Base-by-base conservation (phyloP, 2,888 invertebrate species). In the Drosophila limbata region DNA sequence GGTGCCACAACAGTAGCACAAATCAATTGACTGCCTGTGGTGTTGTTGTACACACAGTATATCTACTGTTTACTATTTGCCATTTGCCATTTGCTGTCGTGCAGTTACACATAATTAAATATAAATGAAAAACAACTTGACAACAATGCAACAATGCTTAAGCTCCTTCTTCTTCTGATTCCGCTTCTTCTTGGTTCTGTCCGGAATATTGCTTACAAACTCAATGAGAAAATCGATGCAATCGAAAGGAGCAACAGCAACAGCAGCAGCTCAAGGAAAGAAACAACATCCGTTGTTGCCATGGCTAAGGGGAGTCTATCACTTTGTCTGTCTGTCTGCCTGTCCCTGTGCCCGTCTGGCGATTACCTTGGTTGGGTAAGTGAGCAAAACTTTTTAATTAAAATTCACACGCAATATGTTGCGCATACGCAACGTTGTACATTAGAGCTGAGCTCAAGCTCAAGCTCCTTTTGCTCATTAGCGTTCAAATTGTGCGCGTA, bases 331-430 rank as follows among this genome's bases (percentile, higher is more conserved):
- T 11, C 39, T 45, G 48, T 39, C 50, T 15, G 37, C 33, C 39
- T 55, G 31, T 25, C 33, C 15, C 37, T 31, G 15, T 60, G 52
- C 50, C 69, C 57, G 55, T 42, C 33, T 39, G 39, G 50, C 69
- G 89, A 87, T 88, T 86, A 88, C 81, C 79, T 87, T 75, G 81
- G 78, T 62, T 48, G 65, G 67, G 70, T 73, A 81, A 88, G 88
- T 84, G 81, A 63, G 89, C 69, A 75, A 81, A 89, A 85, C 68
- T 89, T 85, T 84, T 85, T 85, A 85, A 85, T 85, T 85, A 89
- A 89, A 85, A 85, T 88, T 85, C 83, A 79, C 88, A 88, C 88
- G 84, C 84, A 84, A 88, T 89, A 89, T 88, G 84, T 89, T 85
- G 85, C 87, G 84, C 73, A 88, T 88, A 88, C 87, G 84, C 84